Conservation (phyloP, 2,888 invertebrate species). For the Heliconius ethilla region DNA sequence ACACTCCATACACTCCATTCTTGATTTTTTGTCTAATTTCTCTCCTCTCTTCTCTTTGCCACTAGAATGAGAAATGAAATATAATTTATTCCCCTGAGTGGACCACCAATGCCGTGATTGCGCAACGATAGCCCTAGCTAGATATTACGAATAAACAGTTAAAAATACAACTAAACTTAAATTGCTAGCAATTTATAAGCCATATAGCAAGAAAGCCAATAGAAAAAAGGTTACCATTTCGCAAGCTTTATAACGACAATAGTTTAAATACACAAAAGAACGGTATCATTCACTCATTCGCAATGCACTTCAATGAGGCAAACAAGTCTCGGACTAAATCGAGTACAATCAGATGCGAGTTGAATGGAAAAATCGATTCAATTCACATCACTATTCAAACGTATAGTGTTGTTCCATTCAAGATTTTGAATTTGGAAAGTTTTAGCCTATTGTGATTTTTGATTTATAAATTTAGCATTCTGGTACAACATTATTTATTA, state of each 20-base stretch:
- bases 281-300: slow-evolving; percentile 44
- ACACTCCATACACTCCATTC: no score
- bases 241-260: slow-evolving; percentile 38
- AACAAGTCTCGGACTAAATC: slow-evolving; percentile 52
- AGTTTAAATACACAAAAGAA: slow-evolving; percentile 42
- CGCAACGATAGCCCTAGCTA: background rate
- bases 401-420: slow-evolving; percentile 62
- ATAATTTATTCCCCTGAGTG: no score
- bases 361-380: slow-evolving; percentile 70
- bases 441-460: slow-evolving; percentile 40
- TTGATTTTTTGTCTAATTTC: no score
- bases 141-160: background rate
- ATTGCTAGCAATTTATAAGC: background rate
- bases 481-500: background rate
- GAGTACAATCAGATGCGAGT: slow-evolving; percentile 64
- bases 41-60: no score
- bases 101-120: no score
- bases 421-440: slow-evolving; percentile 67
- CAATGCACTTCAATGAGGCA: slow-evolving; percentile 41
- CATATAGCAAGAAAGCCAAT: slow-evolving; percentile 4
- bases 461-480: slow-evolving; percentile 34
- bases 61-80: no score
- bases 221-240: slow-evolving; percentile 31
- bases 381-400: slow-evolving; percentile 63
- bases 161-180: background rate